A percentile compares a stretch with the other conserved stretches of the same genome.
phyloP scores from a whole-genome alignment of 2,888 invertebrate genomes.

The Ophion obscuratus region DNA sequence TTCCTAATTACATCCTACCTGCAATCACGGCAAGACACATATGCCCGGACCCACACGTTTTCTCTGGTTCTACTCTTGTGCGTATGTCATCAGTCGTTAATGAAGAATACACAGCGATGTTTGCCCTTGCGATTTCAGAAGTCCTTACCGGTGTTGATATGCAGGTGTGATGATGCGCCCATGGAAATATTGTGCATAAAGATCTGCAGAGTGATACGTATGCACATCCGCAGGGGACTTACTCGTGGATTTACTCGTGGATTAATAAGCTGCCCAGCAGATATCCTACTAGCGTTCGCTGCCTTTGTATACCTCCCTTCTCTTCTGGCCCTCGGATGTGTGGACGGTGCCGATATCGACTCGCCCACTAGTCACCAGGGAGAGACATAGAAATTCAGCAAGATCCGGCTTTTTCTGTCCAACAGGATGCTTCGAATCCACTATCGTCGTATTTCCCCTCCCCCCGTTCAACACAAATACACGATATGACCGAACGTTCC shows the following conservation, averaged over 20 bases:
- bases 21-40: too few species aligned
- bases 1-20: conserved; percentile 64
- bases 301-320: background rate
- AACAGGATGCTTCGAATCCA: conserved; percentile 19
- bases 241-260: conserved; percentile 43
- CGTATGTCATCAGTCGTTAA: too few species aligned
- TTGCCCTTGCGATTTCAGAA: too few species aligned
- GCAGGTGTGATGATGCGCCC: too few species aligned
- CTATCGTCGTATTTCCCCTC: conserved; percentile 28
- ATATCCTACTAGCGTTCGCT: conserved; percentile 13
- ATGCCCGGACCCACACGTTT: too few species aligned
- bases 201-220: too few species aligned
- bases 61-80: too few species aligned
- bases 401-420: conserved; percentile 46
- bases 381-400: conserved; percentile 42
- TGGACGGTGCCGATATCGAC: conserved; percentile 52
- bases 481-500: conserved; percentile 6
- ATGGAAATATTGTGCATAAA: too few species aligned
- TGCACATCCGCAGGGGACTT: background rate
- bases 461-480: background rate
- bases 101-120: too few species aligned
- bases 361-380: conserved; percentile 26
- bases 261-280: conserved; percentile 57
- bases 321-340: background rate
- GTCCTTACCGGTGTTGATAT: too few species aligned